These are phyloP conservation scores for Drosophila santomea DNA, from an alignment of 1,140 invertebrate species.

Conservation along the genomic window DNA sequence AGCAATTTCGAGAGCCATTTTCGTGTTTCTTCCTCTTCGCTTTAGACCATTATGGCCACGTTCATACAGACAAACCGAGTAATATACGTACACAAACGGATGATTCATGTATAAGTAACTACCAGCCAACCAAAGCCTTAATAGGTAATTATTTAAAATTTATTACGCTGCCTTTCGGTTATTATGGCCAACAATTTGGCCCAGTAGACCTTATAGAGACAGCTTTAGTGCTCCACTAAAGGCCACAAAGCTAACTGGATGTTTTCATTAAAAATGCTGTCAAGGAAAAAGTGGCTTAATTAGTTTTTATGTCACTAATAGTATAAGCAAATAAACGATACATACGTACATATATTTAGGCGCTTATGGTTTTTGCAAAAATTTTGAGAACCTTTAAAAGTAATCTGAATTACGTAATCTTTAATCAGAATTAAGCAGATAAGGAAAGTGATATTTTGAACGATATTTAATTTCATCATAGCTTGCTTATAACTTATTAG, in stretches of 20 bases:
- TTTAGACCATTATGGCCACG: constrained; percentile 60
- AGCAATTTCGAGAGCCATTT: constrained; percentile 79
- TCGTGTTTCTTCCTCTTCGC: constrained; percentile 48
- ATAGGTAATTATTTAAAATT: constrained; percentile 85
- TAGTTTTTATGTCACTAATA: neutral
- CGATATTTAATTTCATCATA: constrained; percentile 25
- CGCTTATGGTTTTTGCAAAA: neutral
- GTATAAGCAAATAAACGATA: neutral
- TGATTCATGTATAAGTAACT: constrained; percentile 35
- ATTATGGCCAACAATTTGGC: constrained; percentile 50
- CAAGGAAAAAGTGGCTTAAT: neutral
- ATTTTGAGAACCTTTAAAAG: neutral
- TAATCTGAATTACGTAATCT: constrained; percentile 2
- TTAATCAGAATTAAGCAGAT: neutral
- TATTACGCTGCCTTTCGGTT: constrained; percentile 72
- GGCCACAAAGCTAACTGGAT: neutral
- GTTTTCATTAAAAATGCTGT: constrained; percentile 3
- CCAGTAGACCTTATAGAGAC: constrained; percentile 43
- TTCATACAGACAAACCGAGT: constrained; percentile 30
- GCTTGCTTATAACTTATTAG: neutral
- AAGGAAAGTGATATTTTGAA: constrained; percentile 8
- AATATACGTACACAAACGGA: constrained; percentile 19
- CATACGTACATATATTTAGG: too few species aligned
- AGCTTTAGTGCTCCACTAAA: constrained; percentile 25
- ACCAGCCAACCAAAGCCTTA: constrained; percentile 59